Evolutionary conservation across 2,888 invertebrate genomes (phyloP).

Genomic region (Amblyjoppa fuscipennis): DNA sequence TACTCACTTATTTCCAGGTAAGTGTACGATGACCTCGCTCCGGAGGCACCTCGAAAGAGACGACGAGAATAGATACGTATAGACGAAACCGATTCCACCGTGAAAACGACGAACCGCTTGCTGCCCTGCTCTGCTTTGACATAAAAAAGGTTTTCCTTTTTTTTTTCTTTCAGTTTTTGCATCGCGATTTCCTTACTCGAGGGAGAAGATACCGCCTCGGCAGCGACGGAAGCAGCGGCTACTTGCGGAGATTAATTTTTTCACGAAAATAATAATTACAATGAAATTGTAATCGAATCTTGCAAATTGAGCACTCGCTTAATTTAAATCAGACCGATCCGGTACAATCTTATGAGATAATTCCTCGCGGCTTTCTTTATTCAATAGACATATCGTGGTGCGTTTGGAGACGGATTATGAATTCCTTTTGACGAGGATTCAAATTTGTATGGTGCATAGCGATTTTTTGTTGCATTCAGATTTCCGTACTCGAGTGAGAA

Average conservation of each 20-base stretch:
- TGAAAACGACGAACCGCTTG: slow-evolving; percentile 34
- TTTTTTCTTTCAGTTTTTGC: neutral
- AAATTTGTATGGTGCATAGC: neutral
- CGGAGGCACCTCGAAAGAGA: slow-evolving; percentile 18
- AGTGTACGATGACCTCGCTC: slow-evolving; percentile 57
- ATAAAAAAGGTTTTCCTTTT: slow-evolving; percentile 25
- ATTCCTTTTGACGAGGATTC: neutral
- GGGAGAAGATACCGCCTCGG: neutral
- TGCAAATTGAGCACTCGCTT: no score
- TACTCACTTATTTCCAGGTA: slow-evolving; percentile 50
- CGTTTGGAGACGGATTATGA: neutral
- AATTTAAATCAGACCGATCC: neutral
- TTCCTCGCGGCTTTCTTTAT: no score
- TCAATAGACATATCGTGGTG: no score
- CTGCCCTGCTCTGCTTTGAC: slow-evolving; percentile 46
- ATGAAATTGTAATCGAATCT: neutral
- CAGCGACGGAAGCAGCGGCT: neutral
- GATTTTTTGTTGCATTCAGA: slow-evolving; percentile 28
- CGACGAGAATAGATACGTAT: neutral
- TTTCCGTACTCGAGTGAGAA: slow-evolving; percentile 25
- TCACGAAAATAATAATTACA: neutral
- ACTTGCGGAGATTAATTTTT: neutral
- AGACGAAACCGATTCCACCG: slow-evolving; percentile 42
- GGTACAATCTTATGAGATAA: neutral
- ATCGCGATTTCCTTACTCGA: slow-evolving; percentile 41